Evolutionary conservation across 2,888 invertebrate genomes (phyloP).

Genomic region (Nysson spinosus): DNA sequence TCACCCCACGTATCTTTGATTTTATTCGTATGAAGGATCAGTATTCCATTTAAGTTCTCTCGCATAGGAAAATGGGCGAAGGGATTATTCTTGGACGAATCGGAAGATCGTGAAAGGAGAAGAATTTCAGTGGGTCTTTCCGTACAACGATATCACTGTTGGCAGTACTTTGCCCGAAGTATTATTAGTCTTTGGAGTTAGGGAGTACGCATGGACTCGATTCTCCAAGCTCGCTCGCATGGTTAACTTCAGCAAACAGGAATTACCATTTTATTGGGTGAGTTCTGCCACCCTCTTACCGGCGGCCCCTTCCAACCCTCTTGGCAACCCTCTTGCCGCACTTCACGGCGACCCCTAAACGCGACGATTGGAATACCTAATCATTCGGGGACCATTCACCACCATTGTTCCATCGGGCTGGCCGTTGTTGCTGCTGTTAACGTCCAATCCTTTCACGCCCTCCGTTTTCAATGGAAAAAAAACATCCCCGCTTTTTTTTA

Average conservation of each 20-base stretch:
- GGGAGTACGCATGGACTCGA: constrained; percentile 75
- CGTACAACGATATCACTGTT: constrained; percentile 66
- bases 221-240: constrained; percentile 77
- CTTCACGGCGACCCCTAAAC: constrained; percentile 66
- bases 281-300: constrained; percentile 73
- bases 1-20: too few relatives aligned
- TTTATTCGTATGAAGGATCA: too few relatives aligned
- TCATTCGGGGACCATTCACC: constrained; percentile 71
- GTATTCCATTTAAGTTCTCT: too few relatives aligned
- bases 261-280: constrained; percentile 85
- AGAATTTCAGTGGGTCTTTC: constrained; percentile 23
- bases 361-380: constrained; percentile 76
- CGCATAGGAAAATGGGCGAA: constrained; percentile 1
- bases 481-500: constrained; percentile 34
- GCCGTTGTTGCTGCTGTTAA: constrained; percentile 58
- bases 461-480: too few relatives aligned
- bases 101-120: constrained; percentile 1
- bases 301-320: constrained; percentile 50
- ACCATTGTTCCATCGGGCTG: constrained; percentile 68
- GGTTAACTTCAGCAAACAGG: constrained; percentile 84
- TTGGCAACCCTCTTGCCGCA: constrained; percentile 57
- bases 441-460: constrained; percentile 60
- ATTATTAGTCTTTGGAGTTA: constrained; percentile 76
- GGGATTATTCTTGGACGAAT: constrained; percentile 12
- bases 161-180: constrained; percentile 57